Evolutionary conservation across 2,113 vertebrate species (phyloP).

Genomic region (Sapayoa aenigma): DNA sequence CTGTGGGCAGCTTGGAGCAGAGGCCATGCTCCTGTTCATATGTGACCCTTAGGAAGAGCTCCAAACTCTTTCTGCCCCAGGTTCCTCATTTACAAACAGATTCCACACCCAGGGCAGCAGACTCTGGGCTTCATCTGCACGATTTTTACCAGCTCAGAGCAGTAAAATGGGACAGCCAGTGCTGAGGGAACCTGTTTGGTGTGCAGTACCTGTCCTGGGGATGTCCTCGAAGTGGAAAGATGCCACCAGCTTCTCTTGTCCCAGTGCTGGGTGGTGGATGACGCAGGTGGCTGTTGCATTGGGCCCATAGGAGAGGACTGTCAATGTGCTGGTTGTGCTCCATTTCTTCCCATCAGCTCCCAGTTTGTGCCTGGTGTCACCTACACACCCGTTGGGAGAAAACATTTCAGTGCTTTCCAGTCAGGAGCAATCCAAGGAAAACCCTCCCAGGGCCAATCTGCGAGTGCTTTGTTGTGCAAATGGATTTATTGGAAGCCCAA

Average conservation of each 20-base stretch:
- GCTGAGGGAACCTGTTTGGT: neutral
- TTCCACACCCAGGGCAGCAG: neutral
- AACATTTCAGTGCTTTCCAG: neutral
- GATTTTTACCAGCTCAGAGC: neutral
- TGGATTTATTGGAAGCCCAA: neutral
- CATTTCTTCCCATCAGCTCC: constrained; percentile 64
- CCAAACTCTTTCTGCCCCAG: neutral
- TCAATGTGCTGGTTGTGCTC: constrained; percentile 52
- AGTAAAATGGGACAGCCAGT: accelerated
- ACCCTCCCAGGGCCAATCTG: neutral
- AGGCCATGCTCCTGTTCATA: neutral
- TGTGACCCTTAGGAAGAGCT: neutral
- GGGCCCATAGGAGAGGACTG: neutral
- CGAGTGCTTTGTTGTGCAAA: neutral
- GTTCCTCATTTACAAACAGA: neutral
- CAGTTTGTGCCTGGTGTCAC: constrained; percentile 43
- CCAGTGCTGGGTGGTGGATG: constrained; percentile 48
- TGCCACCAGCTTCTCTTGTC: neutral
- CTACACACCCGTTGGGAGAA: neutral
- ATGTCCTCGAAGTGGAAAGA: constrained; percentile 38
- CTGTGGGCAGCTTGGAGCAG: neutral
- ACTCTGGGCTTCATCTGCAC: neutral
- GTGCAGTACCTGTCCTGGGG: neutral
- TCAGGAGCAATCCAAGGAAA: neutral
- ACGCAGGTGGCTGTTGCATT: constrained; percentile 39